Evolutionary conservation across 2,113 vertebrate species (phyloP).

Genomic region (Sialia sialis): DNA sequence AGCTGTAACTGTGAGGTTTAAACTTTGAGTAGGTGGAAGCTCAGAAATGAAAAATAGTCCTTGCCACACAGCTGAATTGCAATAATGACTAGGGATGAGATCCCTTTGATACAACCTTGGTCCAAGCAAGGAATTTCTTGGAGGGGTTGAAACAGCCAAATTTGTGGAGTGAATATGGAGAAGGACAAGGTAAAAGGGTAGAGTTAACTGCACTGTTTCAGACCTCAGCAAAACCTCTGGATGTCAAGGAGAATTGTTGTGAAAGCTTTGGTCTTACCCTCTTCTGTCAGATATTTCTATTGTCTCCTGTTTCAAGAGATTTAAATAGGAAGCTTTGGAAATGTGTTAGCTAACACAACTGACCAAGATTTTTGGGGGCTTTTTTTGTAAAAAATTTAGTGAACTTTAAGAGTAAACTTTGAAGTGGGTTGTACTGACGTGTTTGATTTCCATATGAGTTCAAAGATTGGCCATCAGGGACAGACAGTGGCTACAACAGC

Average conservation of each 20-base stretch:
- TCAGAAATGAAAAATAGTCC: not conserved
- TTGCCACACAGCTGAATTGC: not conserved
- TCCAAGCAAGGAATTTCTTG: not conserved
- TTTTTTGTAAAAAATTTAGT: not conserved
- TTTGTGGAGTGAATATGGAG: not conserved
- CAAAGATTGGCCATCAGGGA: not conserved
- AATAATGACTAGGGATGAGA: not conserved
- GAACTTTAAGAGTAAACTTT: not conserved
- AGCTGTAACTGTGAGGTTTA: not conserved
- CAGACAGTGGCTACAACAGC: rapidly evolving
- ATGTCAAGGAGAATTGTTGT: not conserved
- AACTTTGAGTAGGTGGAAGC: not conserved
- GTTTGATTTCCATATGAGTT: not conserved
- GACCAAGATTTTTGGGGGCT: not conserved
- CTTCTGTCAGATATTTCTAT: not conserved
- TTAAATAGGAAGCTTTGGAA: not conserved
- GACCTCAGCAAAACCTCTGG: not conserved
- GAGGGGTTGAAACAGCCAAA: not conserved
- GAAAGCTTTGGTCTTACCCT: not conserved
- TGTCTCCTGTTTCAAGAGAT: not conserved
- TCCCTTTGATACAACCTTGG: not conserved
- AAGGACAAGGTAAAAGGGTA: not conserved
- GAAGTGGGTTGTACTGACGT: not conserved
- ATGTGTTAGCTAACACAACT: not conserved
- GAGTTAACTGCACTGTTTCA: not conserved